Evolutionary conservation across 2,888 invertebrate genomes (phyloP).

Genomic region (Plemyria rubiginata): DNA sequence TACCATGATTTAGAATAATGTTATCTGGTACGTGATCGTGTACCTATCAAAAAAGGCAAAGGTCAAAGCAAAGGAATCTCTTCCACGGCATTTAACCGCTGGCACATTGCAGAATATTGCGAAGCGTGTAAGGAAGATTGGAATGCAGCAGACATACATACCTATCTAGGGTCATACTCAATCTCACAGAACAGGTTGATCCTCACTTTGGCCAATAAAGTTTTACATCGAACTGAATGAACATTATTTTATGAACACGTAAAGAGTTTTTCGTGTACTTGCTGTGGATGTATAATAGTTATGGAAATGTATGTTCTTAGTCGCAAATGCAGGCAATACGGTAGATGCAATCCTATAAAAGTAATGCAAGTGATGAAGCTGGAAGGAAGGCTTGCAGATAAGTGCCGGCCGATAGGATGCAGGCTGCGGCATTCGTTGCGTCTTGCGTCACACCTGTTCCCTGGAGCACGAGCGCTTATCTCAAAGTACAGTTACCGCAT

Average conservation of each 20-base stretch:
- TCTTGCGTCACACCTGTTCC: slow-evolving; percentile 74
- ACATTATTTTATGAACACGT: slow-evolving; percentile 29
- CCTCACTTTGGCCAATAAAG: slow-evolving; percentile 15
- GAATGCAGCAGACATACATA: slow-evolving; percentile 61
- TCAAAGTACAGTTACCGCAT: slow-evolving; percentile 55
- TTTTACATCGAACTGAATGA: slow-evolving; percentile 21
- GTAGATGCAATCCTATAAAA: slow-evolving; percentile 13
- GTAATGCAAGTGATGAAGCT: slow-evolving; percentile 23
- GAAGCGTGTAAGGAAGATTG: slow-evolving; percentile 68
- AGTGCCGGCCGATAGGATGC: slow-evolving; percentile 67
- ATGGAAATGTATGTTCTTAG: slow-evolving; percentile 8
- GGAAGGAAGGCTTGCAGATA: slow-evolving; percentile 41
- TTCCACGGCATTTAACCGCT: slow-evolving; percentile 63
- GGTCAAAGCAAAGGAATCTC: slow-evolving; percentile 45
- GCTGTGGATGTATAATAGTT: slow-evolving; percentile 22
- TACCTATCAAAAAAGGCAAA: slow-evolving; percentile 7
- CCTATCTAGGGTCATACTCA: slow-evolving; percentile 35
- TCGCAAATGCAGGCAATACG: neutral
- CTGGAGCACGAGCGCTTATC: slow-evolving; percentile 56
- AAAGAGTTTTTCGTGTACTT: slow-evolving; percentile 27
- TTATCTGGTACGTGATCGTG: neutral
- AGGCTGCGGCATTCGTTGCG: slow-evolving; percentile 62
- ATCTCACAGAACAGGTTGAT: slow-evolving; percentile 32
- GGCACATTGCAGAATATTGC: slow-evolving; percentile 60
- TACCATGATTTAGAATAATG: neutral